Evolutionary conservation across 2,888 invertebrate species (phyloP).

Genomic region (Lagria hirta): DNA sequence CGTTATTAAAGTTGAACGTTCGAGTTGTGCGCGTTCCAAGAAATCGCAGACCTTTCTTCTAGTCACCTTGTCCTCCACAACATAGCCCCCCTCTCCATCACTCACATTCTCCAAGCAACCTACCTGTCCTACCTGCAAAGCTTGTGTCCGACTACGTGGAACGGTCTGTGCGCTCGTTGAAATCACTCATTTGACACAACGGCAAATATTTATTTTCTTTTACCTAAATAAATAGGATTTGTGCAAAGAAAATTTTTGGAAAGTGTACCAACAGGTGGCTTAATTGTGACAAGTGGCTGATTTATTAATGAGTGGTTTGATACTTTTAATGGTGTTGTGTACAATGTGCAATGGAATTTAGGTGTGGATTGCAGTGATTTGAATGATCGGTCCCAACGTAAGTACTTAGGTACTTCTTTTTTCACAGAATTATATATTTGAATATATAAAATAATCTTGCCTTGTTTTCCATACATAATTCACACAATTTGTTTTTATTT

Average conservation of each 20-base stretch:
- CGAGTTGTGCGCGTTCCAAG: slow-evolving; percentile 1
- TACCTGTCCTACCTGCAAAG: slow-evolving; percentile 21
- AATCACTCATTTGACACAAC: slow-evolving; percentile 20
- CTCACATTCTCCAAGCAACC: slow-evolving; percentile 17
- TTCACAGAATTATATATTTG: background rate
- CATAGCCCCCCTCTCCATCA: slow-evolving; percentile 2
- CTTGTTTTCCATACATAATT: slow-evolving; percentile 1
- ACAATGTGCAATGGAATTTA: slow-evolving; percentile 13
- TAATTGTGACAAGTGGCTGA: slow-evolving; percentile 8
- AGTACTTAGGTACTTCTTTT: slow-evolving; percentile 2
- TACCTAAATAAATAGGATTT: slow-evolving; percentile 2
- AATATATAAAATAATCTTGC: too few species aligned
- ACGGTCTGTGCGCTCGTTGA: slow-evolving; percentile 21
- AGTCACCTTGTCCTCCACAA: slow-evolving; percentile 8
- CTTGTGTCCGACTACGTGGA: slow-evolving; percentile 17
- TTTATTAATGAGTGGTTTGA: background rate
- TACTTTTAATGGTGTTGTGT: slow-evolving; percentile 1
- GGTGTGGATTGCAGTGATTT: slow-evolving; percentile 13
- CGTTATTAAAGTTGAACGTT: too few species aligned
- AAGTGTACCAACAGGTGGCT: background rate
- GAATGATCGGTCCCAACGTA: slow-evolving; percentile 19
- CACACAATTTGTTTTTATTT: too few species aligned
- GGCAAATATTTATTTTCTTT: background rate
- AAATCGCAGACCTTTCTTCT: slow-evolving; percentile 1
- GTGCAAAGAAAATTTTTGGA: too few species aligned